Base-by-base conservation (phyloP, 2,113 vertebrate genomes). In the Corythoichthys intestinalis region DNA sequence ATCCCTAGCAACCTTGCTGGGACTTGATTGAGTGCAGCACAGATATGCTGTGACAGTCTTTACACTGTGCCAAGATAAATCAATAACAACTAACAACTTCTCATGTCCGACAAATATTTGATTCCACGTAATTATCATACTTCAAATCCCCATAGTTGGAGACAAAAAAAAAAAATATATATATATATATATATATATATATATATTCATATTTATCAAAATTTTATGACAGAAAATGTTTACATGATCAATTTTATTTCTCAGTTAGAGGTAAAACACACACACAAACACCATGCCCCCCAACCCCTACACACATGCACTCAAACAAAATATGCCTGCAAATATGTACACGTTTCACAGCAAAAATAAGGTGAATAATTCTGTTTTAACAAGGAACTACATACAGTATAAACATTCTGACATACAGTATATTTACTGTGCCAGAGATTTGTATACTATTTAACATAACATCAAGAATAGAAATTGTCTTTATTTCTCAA, bases 21-120 rank as follows among this genome's bases (percentile, higher is more conserved):
- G 72, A 46, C 71, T 81, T 84, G 80, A 87, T 84, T 66, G 72
- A 85, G 84, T 76, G 85, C 73, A 70, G 74, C 65, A 64, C 60
- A 65, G 10, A 35, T 76, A 86, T 77, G 70, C 77, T 78, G 76
- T 79, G 82, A 83, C 79, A 76, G 76, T 67, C 46, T 47, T 2
- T 20, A 4, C 17, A 66, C 54, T 60, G 73, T 80, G 85, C 75
- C 15, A 72, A 75, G 79, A 83, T 85, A 85, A 47, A 62, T 67
- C 65, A 84, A 86, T 83, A 77, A 72, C 65, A 47, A 4, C 70
- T 59, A 13, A 28, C 20, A 28, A 28, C 20, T 28, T 28, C 20
- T 66, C 64, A 35, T 65, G 69, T 76, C 69, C 35, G 62, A 34
- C 67, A 73, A 71, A 69, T 35, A 15, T 13, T 60, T 58, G 64